phyloP scores from a whole-genome alignment of 2,113 vertebrate genomes.

The Pangasianodon gigas region DNA sequence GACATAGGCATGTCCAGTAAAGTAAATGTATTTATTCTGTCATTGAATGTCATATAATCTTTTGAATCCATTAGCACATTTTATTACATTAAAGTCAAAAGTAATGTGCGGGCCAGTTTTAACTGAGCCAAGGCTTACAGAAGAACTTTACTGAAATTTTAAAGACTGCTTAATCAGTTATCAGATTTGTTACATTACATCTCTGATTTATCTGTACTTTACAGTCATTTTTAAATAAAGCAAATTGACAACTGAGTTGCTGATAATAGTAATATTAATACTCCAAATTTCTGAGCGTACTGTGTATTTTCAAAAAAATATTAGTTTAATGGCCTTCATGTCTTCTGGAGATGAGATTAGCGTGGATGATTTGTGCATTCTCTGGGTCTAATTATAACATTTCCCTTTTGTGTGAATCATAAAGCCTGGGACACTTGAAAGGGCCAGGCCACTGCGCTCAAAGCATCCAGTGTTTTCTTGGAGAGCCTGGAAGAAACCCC shows the following conservation, averaged over 20 bases:
- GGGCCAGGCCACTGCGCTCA: constrained; percentile 30
- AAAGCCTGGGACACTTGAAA: constrained; percentile 30
- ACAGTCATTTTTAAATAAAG: background rate
- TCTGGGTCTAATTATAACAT: constrained; percentile 20
- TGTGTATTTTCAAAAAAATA: background rate
- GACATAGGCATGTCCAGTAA: background rate
- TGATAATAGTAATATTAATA: background rate
- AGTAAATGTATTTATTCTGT: background rate
- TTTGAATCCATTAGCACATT: background rate
- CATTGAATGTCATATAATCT: background rate
- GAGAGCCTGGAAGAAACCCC: constrained; percentile 41
- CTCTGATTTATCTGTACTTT: background rate
- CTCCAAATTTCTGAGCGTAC: background rate
- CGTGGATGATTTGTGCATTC: background rate
- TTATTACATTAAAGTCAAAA: background rate
- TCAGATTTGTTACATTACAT: background rate
- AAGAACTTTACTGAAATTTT: background rate
- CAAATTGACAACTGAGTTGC: background rate
- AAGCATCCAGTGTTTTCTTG: constrained; percentile 45
- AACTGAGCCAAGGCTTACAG: background rate
- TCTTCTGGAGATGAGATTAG: constrained; percentile 25
- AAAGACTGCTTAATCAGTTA: background rate
- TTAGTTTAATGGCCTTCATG: background rate
- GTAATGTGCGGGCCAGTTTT: background rate
- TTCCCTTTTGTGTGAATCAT: constrained; percentile 43